phyloP scores from a whole-genome alignment of 1,140 invertebrate genomes.

The Archivesica marissinica region DNA sequence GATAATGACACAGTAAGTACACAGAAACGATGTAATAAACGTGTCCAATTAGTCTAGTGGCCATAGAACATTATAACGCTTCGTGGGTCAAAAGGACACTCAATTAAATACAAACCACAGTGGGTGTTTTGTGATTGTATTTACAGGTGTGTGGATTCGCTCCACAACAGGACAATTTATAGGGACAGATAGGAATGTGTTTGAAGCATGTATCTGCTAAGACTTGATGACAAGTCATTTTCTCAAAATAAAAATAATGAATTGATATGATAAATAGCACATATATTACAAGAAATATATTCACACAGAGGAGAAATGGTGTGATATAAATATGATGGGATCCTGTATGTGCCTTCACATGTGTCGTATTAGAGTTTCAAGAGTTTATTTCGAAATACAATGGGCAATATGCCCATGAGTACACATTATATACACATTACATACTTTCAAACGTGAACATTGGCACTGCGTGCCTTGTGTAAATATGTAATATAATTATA shows the following conservation, averaged over 20 bases:
- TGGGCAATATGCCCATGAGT: too few species aligned
- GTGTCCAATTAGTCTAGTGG: constrained; percentile 29
- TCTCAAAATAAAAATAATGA: background rate
- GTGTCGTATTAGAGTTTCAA: too few species aligned
- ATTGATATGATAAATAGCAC: background rate
- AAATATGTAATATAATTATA: too few species aligned
- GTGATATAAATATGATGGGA: too few species aligned
- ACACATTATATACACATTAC: too few species aligned
- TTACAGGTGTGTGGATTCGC: constrained; percentile 1
- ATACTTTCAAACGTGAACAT: too few species aligned
- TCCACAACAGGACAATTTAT: background rate
- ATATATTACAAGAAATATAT: background rate
- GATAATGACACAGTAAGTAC: background rate
- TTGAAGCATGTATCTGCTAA: constrained; percentile 33
- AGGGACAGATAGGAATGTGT: background rate
- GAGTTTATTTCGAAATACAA: too few species aligned
- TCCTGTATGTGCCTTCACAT: too few species aligned
- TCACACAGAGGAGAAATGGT: too few species aligned
- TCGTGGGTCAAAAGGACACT: constrained; percentile 1
- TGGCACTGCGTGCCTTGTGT: too few species aligned
- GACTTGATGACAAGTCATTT: background rate
- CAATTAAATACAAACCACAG: constrained; percentile 8
- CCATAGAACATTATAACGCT: constrained; percentile 1
- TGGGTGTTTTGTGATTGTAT: background rate
- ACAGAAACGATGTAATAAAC: constrained; percentile 26